Conservation (phyloP, 2,113 vertebrate species). For the Sminthopsis crassicaudata region DNA sequence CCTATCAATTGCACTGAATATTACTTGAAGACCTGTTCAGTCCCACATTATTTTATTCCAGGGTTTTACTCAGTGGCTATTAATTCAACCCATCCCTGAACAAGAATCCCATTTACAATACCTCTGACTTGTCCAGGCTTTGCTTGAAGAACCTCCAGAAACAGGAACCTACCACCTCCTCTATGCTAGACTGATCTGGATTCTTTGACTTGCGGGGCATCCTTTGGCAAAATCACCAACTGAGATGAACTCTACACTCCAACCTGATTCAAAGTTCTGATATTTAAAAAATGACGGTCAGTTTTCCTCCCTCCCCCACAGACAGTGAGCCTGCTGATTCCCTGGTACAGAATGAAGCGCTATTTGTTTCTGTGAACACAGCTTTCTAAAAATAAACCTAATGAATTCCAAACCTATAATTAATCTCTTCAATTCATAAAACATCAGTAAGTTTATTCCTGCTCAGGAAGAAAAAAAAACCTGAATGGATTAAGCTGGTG, state of each 20-base stretch:
- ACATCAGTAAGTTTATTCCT: conserved; percentile 64
- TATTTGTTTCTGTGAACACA: conserved; percentile 47
- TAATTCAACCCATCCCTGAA: not conserved
- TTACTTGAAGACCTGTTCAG: not conserved
- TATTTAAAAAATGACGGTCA: not conserved
- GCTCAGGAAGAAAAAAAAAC: conserved; percentile 31
- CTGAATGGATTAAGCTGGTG: conserved; percentile 34
- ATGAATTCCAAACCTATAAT: conserved; percentile 45
- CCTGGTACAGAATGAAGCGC: conserved; percentile 36
- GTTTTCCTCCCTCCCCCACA: too few relatives aligned
- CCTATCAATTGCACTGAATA: not conserved
- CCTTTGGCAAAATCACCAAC: not conserved
- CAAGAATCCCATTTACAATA: not conserved
- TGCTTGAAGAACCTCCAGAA: not conserved
- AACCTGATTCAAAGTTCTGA: not conserved
- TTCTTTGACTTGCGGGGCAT: not conserved
- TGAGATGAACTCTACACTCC: not conserved
- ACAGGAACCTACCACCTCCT: not conserved
- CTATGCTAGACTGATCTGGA: not conserved
- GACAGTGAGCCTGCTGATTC: not conserved
- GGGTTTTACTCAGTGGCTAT: not conserved
- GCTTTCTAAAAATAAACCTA: conserved; percentile 61
- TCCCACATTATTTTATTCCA: not conserved
- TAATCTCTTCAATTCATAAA: conserved; percentile 68
- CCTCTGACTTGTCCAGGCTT: not conserved